phyloP scores from a whole-genome alignment of 2,113 vertebrate genomes.

The Austrofundulus limnaeus region DNA sequence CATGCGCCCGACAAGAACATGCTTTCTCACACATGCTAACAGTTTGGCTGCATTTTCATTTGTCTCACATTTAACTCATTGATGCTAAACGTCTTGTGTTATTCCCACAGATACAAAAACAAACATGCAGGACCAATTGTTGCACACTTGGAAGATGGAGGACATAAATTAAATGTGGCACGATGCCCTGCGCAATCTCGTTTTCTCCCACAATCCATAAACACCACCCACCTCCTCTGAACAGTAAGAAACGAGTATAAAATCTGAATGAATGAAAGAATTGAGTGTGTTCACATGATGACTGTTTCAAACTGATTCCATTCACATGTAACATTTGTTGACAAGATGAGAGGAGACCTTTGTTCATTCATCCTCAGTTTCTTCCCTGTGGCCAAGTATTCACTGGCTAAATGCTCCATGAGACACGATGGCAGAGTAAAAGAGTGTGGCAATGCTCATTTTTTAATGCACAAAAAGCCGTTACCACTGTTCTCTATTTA shows the following conservation, averaged over 20 bases:
- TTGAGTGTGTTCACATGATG: neutral
- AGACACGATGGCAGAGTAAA: slow-evolving; percentile 2
- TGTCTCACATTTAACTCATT: slow-evolving; percentile 26
- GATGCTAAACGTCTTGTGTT: slow-evolving; percentile 17
- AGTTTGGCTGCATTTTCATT: slow-evolving; percentile 14
- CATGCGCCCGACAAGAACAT: slow-evolving; percentile 18
- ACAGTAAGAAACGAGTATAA: neutral
- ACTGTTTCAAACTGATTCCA: neutral
- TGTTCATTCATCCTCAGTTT: neutral
- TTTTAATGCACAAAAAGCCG: slow-evolving; percentile 32
- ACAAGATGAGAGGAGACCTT: neutral
- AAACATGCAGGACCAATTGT: neutral
- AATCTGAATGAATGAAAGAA: neutral
- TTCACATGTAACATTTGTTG: neutral
- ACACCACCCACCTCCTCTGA: neutral
- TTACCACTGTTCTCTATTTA: slow-evolving; percentile 36
- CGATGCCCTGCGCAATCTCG: neutral
- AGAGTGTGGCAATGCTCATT: slow-evolving; percentile 18
- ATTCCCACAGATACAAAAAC: neutral
- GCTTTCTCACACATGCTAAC: neutral
- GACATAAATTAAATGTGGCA: slow-evolving; percentile 1
- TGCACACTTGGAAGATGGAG: slow-evolving; percentile 2
- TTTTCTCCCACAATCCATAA: neutral
- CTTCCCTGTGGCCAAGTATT: neutral
- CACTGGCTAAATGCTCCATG: neutral